Evolutionary conservation across 1,140 invertebrate genomes (phyloP), one percentile per base, ranked within the genome.

Genomic region (Ruditapes philippinarum): DNA sequence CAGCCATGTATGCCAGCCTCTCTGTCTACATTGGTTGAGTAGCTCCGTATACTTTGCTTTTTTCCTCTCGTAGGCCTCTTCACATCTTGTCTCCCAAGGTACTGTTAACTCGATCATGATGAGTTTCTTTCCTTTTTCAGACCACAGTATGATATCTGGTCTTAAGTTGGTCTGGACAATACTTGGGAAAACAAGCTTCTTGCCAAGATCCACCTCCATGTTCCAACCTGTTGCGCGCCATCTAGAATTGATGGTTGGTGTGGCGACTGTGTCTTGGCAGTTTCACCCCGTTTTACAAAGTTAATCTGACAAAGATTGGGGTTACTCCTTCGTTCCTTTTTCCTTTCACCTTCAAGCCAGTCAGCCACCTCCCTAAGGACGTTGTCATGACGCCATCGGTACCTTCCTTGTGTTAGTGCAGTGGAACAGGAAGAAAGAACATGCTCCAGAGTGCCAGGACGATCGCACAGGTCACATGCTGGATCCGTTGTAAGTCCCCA

Each of bases 61-160:
- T 17, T 89, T 89, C 65, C 87, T 36, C 28, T 89, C 65, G 25
- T 89, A 74, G 42, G 65, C 87, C 57, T 57, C 65, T 38, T 89
- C 62, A 74, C 70, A 73, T 49, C 49, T 68, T 68, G 60, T 73
- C 70, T 81, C 42, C 79, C 62, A 74, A n/a, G 62, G 81, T 51
- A 84, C 81, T 49, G 81, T 70, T 5, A 70, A 65, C 65, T 73
- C 81, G 38, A 84, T 73, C 22, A 49, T n/a, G 25, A 62, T 57
- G 45, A 78, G 68, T 54, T 86, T 86, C 70, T 38, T 86, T 49
- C 73, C 36, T 22, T 73, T 51, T 0, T n/a, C n/a, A n/a, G 81
- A 73, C 45, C 38, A 84, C 62, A 84, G 65, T 31, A 51, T 28
- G 12, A 70, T 49, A 28, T 84, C 81, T 70, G 62, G 81, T 84